These are phyloP conservation scores for Eristalinus sepulchralis DNA, from an alignment of 2,888 invertebrate species.

Conservation along the genomic window DNA sequence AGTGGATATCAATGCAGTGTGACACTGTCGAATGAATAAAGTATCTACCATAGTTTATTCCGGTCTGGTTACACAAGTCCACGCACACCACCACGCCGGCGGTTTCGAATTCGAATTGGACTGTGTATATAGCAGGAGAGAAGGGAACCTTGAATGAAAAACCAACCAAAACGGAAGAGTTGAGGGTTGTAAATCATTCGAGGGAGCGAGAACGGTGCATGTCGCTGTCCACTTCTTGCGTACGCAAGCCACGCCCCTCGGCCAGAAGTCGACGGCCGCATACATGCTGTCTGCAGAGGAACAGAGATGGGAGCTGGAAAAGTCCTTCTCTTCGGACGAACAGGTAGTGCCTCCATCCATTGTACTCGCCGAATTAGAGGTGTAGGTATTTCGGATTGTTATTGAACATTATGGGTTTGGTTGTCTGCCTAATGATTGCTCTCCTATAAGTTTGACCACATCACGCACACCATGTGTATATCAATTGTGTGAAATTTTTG, in stretches of 20 bases:
- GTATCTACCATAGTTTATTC: constrained; percentile 45
- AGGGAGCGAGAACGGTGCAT: constrained; percentile 48
- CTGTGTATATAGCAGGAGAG: constrained; percentile 50
- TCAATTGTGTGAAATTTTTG: constrained; percentile 60
- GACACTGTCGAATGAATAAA: constrained; percentile 61
- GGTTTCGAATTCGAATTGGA: constrained; percentile 68
- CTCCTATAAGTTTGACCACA: constrained; percentile 55
- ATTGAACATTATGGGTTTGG: constrained; percentile 60
- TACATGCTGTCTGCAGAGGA: not conserved
- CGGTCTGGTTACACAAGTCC: constrained; percentile 23
- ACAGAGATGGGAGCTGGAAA: constrained; percentile 15
- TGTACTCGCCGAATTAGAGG: constrained; percentile 25
- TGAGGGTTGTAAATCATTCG: constrained; percentile 73
- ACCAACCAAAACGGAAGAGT: constrained; percentile 71
- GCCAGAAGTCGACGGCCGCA: constrained; percentile 42
- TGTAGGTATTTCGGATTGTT: constrained; percentile 37
- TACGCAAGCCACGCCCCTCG: constrained; percentile 37
- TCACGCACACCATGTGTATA: constrained; percentile 36
- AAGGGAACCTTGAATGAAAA: constrained; percentile 45
- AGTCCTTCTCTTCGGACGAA: constrained; percentile 22
- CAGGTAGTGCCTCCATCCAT: constrained; percentile 67
- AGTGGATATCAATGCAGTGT: constrained; percentile 62
- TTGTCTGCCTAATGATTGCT: constrained; percentile 49
- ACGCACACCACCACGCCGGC: not conserved
- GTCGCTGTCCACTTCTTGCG: constrained; percentile 62